Evolutionary conservation across 2,113 vertebrate species (phyloP), one percentile per base, ranked within the genome.

Genomic region (Leucoraja erinaceus): DNA sequence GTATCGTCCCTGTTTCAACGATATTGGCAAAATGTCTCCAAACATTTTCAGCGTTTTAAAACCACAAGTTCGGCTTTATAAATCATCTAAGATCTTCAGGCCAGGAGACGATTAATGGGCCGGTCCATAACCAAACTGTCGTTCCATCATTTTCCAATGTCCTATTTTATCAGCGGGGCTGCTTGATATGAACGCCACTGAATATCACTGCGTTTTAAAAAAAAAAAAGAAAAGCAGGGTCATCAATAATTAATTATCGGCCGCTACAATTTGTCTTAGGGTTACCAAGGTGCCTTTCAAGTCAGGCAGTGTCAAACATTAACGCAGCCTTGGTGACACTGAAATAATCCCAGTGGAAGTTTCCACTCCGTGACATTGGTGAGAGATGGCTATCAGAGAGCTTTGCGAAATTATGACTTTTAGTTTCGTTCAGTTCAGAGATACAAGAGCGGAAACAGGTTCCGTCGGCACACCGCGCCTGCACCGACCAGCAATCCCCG

Each of bases 241-340:
- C 95, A 94, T 95, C 95, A 95, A 95, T 95, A 96, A 96, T 96
- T 96, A 96, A 96, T 96, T 95, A 96, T 94, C 95, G 94, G 95
- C 94, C 94, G 93, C 81, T 78, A 75, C 94, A 94, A 94, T 94
- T 94, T 95, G 95, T 95, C 94, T 95, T 95, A 95, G 93, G 38
- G 14, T 95, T 96, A 95, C 95, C 95, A 94, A 95, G 38, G 66
- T 72, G 90, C 14, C 63, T 91, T 91, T 74, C 90, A 91, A 91
- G 90, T 91, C 25, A 91, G 90, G 90, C 68, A 72, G 68, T 54
- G 38, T 47, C 90, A 91, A 72, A 72, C 90, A 91, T 70, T 72
- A 91, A 68, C 38, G 66, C 47, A 72, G 68, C 22, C 33, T 33
- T 72, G 22, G 90, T 47, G 90, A 25, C 28, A 72, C 20, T 54